phyloP scores from a whole-genome alignment of 2,113 vertebrate species.

The Pterocles burchelli region DNA sequence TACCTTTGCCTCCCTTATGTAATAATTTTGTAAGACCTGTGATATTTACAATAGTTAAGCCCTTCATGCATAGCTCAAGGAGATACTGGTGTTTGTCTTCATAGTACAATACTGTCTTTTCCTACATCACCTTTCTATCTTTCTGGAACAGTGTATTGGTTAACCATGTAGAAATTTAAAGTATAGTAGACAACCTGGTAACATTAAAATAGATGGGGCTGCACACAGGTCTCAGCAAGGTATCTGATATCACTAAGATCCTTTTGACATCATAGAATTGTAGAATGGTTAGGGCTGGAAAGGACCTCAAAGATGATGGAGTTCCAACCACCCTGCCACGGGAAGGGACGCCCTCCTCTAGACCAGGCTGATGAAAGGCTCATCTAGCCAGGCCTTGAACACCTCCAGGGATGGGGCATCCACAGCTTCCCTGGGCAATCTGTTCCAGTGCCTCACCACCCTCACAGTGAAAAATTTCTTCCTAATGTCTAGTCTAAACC shows the following conservation, averaged over 20 bases:
- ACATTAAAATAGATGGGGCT: background rate
- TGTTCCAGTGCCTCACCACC: no score
- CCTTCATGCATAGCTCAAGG: background rate
- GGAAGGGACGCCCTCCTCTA: no score
- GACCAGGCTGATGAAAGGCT: no score
- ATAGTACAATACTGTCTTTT: background rate
- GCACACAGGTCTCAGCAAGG: background rate
- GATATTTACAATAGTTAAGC: background rate
- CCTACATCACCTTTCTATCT: background rate
- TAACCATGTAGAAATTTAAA: background rate
- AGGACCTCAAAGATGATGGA: no score
- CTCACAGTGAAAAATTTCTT: no score
- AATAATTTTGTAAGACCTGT: background rate
- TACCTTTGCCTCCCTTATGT: background rate
- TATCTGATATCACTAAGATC: background rate
- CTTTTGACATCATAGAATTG: background rate
- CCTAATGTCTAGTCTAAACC: no score
- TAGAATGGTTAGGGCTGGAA: no score
- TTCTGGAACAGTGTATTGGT: background rate
- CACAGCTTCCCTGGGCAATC: no score
- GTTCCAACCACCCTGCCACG: no score
- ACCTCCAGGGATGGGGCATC: no score
- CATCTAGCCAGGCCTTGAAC: no score
- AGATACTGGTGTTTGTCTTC: background rate
- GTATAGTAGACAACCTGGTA: background rate